Base-by-base conservation (phyloP, 1,140 invertebrate species). In the Hestina assimilis region DNA sequence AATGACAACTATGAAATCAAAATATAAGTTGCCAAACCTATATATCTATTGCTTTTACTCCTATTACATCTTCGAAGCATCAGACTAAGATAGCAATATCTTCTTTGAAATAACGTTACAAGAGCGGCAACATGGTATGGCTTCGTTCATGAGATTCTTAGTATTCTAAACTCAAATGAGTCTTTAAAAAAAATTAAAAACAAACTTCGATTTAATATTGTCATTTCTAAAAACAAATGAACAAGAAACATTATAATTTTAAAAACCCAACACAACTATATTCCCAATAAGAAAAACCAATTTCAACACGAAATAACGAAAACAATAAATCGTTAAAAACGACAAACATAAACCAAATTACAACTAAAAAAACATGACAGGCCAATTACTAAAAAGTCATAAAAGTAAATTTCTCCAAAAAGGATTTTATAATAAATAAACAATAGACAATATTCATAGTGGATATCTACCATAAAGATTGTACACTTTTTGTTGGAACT, bases 401-500 rank as follows among this genome's bases (percentile, higher is more conserved):
- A 24, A 43, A 43, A 24, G 23, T 3, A 24, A 43, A 21, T n/a
- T n/a, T n/a, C n/a, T n/a, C n/a, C n/a, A 11, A 43, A 20, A 1
- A 12, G 5, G n/a, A 12, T 4, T 20, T n/a, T 9, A 23, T 42
- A 19, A 12, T 4, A 12, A 31, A 31, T 12, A 31, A 31, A 31
- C 7, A 2, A 42, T 9, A 42, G 24, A 43, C 14, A 24, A 43
- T 35, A 35, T 35, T 35, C 31, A 15, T 2, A 35, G 14, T 35
- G 31, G 12, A 35, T 35, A 19, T 9, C 33, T 5, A 15, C 15
- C 19, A 38, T 38, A 38, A 38, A 38, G 9, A 33, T n/a, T 33
- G 33, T 20, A 38, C 8, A 17, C 12, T 7, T 38, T 33, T 63
- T 47, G 38, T 54, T 19, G 45, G 57, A 64, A 63, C 60, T 11